Base-by-base conservation (phyloP, 2,888 invertebrate genomes). In the Zaprionus lineosus region DNA sequence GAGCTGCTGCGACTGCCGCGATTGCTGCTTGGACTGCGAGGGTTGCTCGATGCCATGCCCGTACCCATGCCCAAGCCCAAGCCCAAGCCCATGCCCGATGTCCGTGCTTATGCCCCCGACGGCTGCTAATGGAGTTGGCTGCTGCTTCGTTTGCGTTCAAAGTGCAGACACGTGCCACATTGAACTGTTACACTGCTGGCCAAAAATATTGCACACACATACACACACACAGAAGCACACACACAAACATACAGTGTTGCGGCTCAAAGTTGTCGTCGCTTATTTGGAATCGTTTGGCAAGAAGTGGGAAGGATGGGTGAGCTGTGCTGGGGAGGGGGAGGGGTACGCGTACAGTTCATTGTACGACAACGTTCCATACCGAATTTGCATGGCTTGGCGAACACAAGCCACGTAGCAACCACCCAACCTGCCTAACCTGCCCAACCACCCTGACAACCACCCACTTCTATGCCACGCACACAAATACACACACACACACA, bases 141-240 rank as follows among this genome's bases (percentile, higher is more conserved):
- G 67, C 64, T 72, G 83, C 71, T 68, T 69, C 73, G 82, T 77
- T 83, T 78, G 67, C 58, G 66, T 57, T 72, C 73, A 82, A 82
- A 85, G 85, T 86, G 85, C 85, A 74, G 86, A 85, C 85, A 85
- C 85, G 85, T 85, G 85, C 78, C 85, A 50, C 31, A 62, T 55
- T 44, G 37, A 46, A 46, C 34, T 26, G 26, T 41, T 57, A 82
- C 82, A 77, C 53, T 82, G 58, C 37, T 58, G 73, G 47, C 73
- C 59, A 47, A 53, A 73, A 61, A 73, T 72, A 70, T 74, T 65
- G 74, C 52, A 40, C 39, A 60, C n/a, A n/a, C n/a, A n/a, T n/a
- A n/a, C n/a, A 39, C 3, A 33, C 19, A 14, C 36, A 33, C 43
- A 9, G 26, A 9, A 29, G 4, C 9, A 29, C 9, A 9, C 7